These are phyloP conservation scores for Tetropium fuscum DNA, from an alignment of 2,888 invertebrate genomes.

Conservation along the genomic window DNA sequence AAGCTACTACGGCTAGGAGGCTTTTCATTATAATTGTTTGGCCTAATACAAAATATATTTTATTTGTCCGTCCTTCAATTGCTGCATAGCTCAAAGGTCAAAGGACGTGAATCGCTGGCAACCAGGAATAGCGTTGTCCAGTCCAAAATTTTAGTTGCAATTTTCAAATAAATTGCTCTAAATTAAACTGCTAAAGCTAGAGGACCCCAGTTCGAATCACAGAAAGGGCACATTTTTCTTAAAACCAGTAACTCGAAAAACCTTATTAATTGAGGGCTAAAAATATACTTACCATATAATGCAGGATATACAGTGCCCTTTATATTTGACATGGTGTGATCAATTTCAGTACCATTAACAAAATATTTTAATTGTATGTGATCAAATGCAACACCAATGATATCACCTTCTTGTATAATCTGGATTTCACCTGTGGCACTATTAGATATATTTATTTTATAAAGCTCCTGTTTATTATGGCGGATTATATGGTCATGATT, in stretches of 20 bases:
- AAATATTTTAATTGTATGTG: conserved; percentile 96
- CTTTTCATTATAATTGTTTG: no score
- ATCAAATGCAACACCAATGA: conserved; percentile 94
- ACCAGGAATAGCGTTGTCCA: no score
- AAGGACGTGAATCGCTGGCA: no score
- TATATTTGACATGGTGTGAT: conserved; percentile 87
- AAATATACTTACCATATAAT: conserved; percentile 81
- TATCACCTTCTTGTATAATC: conserved; percentile 91
- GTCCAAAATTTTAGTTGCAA: no score
- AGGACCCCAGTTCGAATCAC: no score
- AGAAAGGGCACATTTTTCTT: no score
- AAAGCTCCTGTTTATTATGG: conserved; percentile 85
- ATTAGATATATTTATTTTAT: conserved; percentile 64
- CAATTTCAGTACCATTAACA: conserved; percentile 90
- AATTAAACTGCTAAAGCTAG: no score
- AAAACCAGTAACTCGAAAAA: not conserved
- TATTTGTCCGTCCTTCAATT: no score
- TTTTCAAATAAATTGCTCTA: no score
- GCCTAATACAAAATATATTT: no score
- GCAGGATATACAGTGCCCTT: conserved; percentile 93
- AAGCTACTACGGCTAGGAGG: no score
- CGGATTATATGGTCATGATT: conserved; percentile 90
- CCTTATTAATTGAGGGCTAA: conserved; percentile 18
- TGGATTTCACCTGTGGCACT: conserved; percentile 62
- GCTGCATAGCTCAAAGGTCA: no score